Percentiles rank a stretch among this genome's conserved stretches.
phyloP scores from a whole-genome alignment of 2,797 vertebrate species.

The Varecia variegata region DNA sequence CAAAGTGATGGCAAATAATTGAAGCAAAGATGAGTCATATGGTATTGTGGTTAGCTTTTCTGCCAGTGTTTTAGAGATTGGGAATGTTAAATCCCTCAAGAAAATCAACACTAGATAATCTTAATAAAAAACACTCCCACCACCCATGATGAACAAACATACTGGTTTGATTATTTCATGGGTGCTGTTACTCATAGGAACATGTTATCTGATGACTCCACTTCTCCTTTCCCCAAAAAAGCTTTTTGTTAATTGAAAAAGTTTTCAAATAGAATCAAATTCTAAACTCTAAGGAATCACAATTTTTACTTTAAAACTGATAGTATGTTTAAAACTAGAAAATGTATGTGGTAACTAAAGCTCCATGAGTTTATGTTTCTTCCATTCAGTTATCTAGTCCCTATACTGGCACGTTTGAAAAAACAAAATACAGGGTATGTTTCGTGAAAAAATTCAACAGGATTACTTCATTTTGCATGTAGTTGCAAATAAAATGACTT shows the following conservation, averaged over 20 bases:
- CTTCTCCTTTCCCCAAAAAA: background rate
- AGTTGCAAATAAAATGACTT: background rate
- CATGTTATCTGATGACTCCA: conserved; percentile 4
- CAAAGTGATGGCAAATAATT: background rate
- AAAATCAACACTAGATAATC: background rate
- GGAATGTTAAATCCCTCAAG: background rate
- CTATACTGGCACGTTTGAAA: background rate
- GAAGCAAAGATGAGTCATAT: background rate
- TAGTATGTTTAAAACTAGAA: conserved; percentile 33
- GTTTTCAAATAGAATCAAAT: conserved; percentile 31
- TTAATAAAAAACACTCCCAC: background rate
- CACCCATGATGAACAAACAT: background rate
- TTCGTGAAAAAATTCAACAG: background rate
- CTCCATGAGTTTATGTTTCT: background rate
- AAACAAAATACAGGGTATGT: background rate
- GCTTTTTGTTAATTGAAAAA: background rate
- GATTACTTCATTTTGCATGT: background rate
- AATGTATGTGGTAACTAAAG: background rate
- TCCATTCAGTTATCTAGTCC: background rate
- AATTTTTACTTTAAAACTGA: conserved; percentile 4
- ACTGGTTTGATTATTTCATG: background rate
- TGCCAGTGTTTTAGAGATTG: background rate
- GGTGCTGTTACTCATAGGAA: background rate
- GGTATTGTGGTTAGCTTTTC: background rate
- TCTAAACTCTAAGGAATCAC: background rate